Base-by-base conservation (phyloP, 2,888 invertebrate species). In the Rosalia funebris region DNA sequence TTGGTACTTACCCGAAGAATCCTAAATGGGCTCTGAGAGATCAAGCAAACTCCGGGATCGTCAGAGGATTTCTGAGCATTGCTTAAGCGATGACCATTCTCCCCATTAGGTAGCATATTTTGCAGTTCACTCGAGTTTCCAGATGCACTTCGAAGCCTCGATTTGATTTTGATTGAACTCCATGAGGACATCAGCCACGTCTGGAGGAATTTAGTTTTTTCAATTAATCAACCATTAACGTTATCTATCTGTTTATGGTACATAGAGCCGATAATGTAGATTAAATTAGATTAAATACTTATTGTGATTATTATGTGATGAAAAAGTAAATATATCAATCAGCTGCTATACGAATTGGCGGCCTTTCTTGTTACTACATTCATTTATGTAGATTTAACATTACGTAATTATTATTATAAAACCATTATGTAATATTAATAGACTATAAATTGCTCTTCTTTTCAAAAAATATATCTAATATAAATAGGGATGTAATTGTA, bases 1-100 rank as follows among this genome's bases (percentile, higher is more conserved):
- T n/a, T n/a, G n/a, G n/a, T 46, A 84, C 88, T 85, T 80, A 91
- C 91, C 84, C 89, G 84, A 10, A 90, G 78, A 67, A 91, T 90
- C 66, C 91, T 82, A 72, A 85, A 91, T 0, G 91, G 91, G 70
- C 90, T 92, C 74, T 92, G 91, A 32, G 88, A 86, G 71, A 93
- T 85, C 10, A 91, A 82, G 73, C 93, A 93, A 2, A 92, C 88
- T 47, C 89, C 88, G 34, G 32, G 42, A 7, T 57, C 66, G 1
- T 68, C 60, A 5, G 60, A 41, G 1, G 54, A 53, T 1, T 86
- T 84, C 1, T 66, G 69, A 5, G 67, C 66, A 34, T 63, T 62
- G 34, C 70, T 68, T 14, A 47, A 34, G 45, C 64, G 74, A 11
- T 76, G 72, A 31, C 70, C 69, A 46, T 68, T 67, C 15, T 69